Conservation (phyloP, 2,888 invertebrate genomes). For the Anoncus sp. region DNA sequence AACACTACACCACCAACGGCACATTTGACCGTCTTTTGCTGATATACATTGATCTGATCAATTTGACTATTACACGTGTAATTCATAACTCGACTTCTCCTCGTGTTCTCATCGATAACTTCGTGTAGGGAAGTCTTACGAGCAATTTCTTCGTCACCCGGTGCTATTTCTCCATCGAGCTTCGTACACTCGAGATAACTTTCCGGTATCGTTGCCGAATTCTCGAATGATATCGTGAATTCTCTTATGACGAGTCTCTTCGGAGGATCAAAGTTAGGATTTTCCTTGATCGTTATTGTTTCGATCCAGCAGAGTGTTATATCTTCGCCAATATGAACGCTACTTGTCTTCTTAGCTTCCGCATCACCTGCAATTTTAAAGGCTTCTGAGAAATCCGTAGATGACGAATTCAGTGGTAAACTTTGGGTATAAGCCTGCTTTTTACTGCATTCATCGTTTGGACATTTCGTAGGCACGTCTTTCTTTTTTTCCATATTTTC, state of each 20-base stretch:
- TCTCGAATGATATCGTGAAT: constrained; percentile 72
- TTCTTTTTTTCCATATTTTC: neutral
- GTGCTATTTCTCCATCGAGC: constrained; percentile 64
- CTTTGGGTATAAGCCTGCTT: constrained; percentile 21
- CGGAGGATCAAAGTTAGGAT: constrained; percentile 62
- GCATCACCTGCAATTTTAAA: constrained; percentile 38
- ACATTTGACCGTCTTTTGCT: constrained; percentile 68
- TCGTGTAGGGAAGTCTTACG: constrained; percentile 62
- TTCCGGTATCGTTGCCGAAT: constrained; percentile 70
- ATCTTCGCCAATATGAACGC: constrained; percentile 65
- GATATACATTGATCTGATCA: constrained; percentile 55
- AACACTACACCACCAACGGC: constrained; percentile 68
- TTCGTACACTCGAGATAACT: constrained; percentile 67
- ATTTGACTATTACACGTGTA: constrained; percentile 59
- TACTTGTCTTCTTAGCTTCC: constrained; percentile 60
- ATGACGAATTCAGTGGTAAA: constrained; percentile 27
- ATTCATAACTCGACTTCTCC: constrained; percentile 63
- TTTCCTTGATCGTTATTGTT: constrained; percentile 70
- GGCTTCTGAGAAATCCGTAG: constrained; percentile 24
- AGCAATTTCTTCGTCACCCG: constrained; percentile 46
- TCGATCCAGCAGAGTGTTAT: constrained; percentile 74
- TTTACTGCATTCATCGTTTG: neutral
- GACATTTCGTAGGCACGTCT: constrained; percentile 8
- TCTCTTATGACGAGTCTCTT: constrained; percentile 70
- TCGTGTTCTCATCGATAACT: constrained; percentile 67